Percentiles rank a stretch among this genome's conserved stretches.
Conservation (phyloP, 2,113 vertebrate species). For the Echinops telfairi region DNA sequence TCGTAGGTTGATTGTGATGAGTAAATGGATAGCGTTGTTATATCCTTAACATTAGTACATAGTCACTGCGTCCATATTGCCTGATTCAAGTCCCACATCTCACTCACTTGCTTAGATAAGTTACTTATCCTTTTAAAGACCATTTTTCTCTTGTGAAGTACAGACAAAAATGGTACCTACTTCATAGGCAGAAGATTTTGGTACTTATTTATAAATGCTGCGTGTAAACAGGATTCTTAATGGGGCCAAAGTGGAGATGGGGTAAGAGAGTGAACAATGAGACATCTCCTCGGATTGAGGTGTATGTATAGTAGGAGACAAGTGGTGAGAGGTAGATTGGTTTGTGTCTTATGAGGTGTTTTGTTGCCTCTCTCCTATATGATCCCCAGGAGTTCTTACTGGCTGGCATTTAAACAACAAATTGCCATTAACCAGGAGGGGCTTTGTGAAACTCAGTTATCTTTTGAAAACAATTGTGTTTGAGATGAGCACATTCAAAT, state of each 20-base stretch:
- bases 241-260: no score
- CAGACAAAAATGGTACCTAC: neutral
- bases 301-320: neutral
- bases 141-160: conserved; percentile 17
- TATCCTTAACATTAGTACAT: neutral
- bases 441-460: no score
- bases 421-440: no score
- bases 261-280: neutral
- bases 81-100: neutral
- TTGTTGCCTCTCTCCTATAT: no score
- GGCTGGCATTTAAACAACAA: no score
- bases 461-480: no score
- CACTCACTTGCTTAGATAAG: neutral
- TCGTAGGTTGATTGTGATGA: neutral
- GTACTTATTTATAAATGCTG: neutral
- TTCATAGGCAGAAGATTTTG: neutral
- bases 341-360: no score
- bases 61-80: neutral
- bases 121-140: neutral
- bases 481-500: no score
- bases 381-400: no score
- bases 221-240: no score
- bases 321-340: neutral
- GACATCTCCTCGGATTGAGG: neutral
- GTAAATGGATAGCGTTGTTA: neutral